phyloP scores from a whole-genome alignment of 2,888 invertebrate species.

The Thymelicus lineola region DNA sequence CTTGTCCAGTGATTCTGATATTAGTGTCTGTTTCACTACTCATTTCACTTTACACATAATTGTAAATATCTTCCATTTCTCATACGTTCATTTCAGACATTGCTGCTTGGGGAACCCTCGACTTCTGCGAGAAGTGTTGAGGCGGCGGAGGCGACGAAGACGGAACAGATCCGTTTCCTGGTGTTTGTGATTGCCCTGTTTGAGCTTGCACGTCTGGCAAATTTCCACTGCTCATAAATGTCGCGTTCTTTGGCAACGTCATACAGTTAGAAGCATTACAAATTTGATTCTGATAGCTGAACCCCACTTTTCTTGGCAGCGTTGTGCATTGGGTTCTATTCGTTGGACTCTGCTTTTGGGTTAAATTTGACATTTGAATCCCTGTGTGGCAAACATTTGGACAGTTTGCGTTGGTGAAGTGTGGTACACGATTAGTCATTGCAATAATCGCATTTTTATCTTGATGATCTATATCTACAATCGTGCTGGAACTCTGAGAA shows the following conservation, averaged over 20 bases:
- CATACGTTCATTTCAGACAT: slow-evolving; percentile 97
- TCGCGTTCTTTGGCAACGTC: slow-evolving; percentile 87
- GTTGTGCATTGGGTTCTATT: slow-evolving; percentile 79
- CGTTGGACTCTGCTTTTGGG: slow-evolving; percentile 75
- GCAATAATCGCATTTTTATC: slow-evolving; percentile 84
- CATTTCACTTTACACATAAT: slow-evolving; percentile 80
- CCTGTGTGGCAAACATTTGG: slow-evolving; percentile 86
- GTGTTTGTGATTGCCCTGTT: slow-evolving; percentile 73
- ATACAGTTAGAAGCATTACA: slow-evolving; percentile 82
- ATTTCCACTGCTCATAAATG: slow-evolving; percentile 76
- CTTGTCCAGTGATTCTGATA: slow-evolving; percentile 60
- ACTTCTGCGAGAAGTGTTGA: slow-evolving; percentile 79
- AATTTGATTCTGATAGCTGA: slow-evolving; percentile 76
- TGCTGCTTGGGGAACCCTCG: slow-evolving; percentile 90
- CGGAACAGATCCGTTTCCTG: slow-evolving; percentile 72
- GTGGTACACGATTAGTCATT: slow-evolving; percentile 79
- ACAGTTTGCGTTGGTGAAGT: slow-evolving; percentile 78
- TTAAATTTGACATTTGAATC: slow-evolving; percentile 83
- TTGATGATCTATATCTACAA: slow-evolving; percentile 94
- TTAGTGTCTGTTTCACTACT: slow-evolving; percentile 57
- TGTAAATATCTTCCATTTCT: slow-evolving; percentile 86
- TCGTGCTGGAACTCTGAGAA: slow-evolving; percentile 92
- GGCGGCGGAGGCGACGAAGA: slow-evolving; percentile 73
- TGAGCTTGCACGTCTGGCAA: slow-evolving; percentile 81
- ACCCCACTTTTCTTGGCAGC: slow-evolving; percentile 79